phyloP scores from a whole-genome alignment of 2,888 invertebrate genomes.

The Hydrotaea cyrtoneurina region DNA sequence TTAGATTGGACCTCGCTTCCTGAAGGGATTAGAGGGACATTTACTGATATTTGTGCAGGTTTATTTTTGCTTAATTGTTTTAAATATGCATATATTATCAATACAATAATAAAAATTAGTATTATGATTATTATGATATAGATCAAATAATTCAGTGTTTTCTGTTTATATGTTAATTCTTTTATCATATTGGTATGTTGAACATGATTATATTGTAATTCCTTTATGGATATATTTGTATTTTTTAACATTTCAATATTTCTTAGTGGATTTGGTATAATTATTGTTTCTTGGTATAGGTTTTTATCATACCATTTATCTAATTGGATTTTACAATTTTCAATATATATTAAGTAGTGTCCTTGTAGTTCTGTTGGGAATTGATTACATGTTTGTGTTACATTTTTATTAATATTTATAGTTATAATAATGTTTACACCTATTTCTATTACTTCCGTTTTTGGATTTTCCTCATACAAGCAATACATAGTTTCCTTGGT shows the following conservation, averaged over 20 bases:
- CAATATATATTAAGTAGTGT: conserved; percentile 2
- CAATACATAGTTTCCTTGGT: not conserved
- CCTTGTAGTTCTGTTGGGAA: not conserved
- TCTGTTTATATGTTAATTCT: too few relatives aligned
- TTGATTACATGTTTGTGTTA: conserved; percentile 7
- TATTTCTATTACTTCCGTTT: not conserved
- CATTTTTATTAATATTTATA: not conserved
- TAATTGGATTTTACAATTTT: not conserved
- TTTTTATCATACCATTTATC: conserved; percentile 3
- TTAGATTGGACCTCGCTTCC: too few relatives aligned
- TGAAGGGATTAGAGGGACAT: too few relatives aligned
- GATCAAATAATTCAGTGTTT: too few relatives aligned
- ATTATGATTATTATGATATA: too few relatives aligned
- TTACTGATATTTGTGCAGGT: too few relatives aligned
- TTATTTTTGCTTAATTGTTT: too few relatives aligned
- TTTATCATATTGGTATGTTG: too few relatives aligned
- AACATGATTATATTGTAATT: too few relatives aligned
- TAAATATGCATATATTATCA: too few relatives aligned
- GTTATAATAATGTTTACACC: not conserved
- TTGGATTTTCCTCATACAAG: not conserved
- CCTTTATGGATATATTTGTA: too few relatives aligned
- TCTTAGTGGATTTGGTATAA: conserved; percentile 2
- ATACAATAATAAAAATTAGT: too few relatives aligned
- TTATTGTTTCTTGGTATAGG: not conserved
- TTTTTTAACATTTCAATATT: not conserved